Base-by-base conservation (phyloP, 2,888 invertebrate genomes). In the Candidula unifasciata region DNA sequence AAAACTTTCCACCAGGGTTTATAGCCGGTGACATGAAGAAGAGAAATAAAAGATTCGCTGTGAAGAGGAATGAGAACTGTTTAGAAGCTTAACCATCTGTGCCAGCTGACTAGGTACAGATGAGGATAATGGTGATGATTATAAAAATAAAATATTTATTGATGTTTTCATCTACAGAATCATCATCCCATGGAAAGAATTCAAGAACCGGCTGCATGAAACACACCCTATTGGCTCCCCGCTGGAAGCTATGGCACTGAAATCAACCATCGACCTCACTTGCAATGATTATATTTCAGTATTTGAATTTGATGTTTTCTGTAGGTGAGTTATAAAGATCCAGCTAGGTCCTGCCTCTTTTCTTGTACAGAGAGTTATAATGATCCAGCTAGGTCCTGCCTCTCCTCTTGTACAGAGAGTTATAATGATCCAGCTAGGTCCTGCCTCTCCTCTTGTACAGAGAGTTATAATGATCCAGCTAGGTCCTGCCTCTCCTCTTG, bases 281-380 rank as follows among this genome's bases (percentile, higher is more conserved):
- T 99, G 99, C 95, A 99, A 99, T 94, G 99, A 99, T 95, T 98
- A 98, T 95, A 99, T 99, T 95, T 99, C 99, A 88, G 99, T 98
- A 95, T 99, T 99, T 94, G 99, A 99, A 95, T 99, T 99, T 94
- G 99, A 99, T 94, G 99, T 99, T 74, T 99, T 99, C 93, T 99
- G 99, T 89, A 97, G 99, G 98, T 98, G 94, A 74, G 60, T 81
- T 6, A 13, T 60, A 8, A 3, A 10, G 44, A 13, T 44, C 44
- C 44, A 44, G 44, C 2, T 44, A 10, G 6, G 44, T 44, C n/a
- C 44, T 44, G 44, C 13, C 44, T 44, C 44, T 10, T 13, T 44
- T 44, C 44, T 44, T 44, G 2, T 44, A 44, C 44, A 44, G 8
- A n/a, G n/a, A n/a, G n/a, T n/a, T n/a, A n/a, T n/a, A 8, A 3